Evolutionary conservation across 2,888 invertebrate genomes (phyloP), one percentile per base, ranked within the genome.

Genomic region (Thymelicus sylvestris): DNA sequence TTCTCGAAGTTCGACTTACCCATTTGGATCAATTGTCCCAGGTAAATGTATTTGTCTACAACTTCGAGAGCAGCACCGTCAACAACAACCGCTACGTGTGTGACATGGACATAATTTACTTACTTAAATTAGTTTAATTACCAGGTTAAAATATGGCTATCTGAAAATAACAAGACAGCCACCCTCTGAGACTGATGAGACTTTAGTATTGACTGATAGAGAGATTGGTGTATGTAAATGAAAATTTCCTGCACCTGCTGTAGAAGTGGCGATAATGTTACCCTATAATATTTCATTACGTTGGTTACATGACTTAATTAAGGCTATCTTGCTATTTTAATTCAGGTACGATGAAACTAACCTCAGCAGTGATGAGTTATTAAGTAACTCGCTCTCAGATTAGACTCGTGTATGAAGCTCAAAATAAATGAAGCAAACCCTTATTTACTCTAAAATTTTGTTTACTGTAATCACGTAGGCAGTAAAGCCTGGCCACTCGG

Each of bases 391-490:
- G 31, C 31, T 31, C 31, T 31, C 31, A 31, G 31, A 31, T 31
- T 31, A 3, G 10, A 44, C 8, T 44, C 4, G 12, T 44, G 44
- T 8, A 12, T 10, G 44, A 44, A 44, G 44, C 3, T 5, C 31
- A 31, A 44, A 12, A 12, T 44, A 44, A 44, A 44, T 44, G 8
- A 44, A 47, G n/a, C 47, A 19, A 59, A 59, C 59, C 44, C 47
- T 59, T 47, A 57, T 66, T 66, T 66, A 38, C 62, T 47, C 15
- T 55, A 41, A 68, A 68, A 64, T 64, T 64, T 59, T 15, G 48
- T 62, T 63, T 15, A 69, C 48, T 69, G 64, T 64, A 69, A 69
- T 69, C 63, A 64, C 69, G 63, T 69, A 64, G 64, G 63, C 57
- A 64, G 59, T 69, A 68, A 69, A 59, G 57, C 59, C 55, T 68